These are phyloP conservation scores for Caenorhabditis drosophilae DNA, from an alignment of 2,888 invertebrate genomes.

Conservation along the genomic window DNA sequence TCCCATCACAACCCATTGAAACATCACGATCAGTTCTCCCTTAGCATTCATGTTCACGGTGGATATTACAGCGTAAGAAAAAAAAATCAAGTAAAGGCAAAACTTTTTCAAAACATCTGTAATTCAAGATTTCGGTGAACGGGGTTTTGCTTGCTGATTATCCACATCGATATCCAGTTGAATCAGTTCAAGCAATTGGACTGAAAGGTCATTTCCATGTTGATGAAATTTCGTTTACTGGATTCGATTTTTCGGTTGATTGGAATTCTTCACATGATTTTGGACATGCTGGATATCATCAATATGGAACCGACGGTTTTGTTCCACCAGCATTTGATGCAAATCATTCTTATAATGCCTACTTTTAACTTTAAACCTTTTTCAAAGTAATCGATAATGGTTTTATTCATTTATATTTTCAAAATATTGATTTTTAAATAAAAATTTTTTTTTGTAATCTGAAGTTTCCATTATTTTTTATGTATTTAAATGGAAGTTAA, in stretches of 20 bases:
- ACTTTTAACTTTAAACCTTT: slow-evolving; percentile 21
- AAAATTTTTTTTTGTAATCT: too few species aligned
- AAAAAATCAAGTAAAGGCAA: neutral
- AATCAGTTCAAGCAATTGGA: slow-evolving; percentile 53
- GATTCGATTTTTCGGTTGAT: slow-evolving; percentile 45
- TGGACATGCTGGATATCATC: slow-evolving; percentile 51
- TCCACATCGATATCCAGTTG: slow-evolving; percentile 47
- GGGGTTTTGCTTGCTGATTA: slow-evolving; percentile 49
- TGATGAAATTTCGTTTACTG: slow-evolving; percentile 48
- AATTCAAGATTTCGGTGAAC: slow-evolving; percentile 51
- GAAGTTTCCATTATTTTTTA: too few species aligned
- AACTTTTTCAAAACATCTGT: neutral
- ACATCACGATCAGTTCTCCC: slow-evolving; percentile 46
- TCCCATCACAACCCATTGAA: slow-evolving; percentile 51
- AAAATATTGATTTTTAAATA: too few species aligned
- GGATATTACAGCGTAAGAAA: slow-evolving; percentile 45
- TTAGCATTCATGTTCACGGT: slow-evolving; percentile 47
- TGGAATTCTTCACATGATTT: slow-evolving; percentile 41
- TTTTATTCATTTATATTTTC: too few species aligned
- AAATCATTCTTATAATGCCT: slow-evolving; percentile 39
- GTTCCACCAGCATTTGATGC: slow-evolving; percentile 44
- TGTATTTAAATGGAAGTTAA: too few species aligned
- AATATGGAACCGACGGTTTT: slow-evolving; percentile 51
- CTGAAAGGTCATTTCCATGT: slow-evolving; percentile 46
- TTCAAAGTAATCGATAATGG: too few species aligned